Evolutionary conservation across 1,140 invertebrate genomes (phyloP).

Genomic region (Drosophila takahashii): DNA sequence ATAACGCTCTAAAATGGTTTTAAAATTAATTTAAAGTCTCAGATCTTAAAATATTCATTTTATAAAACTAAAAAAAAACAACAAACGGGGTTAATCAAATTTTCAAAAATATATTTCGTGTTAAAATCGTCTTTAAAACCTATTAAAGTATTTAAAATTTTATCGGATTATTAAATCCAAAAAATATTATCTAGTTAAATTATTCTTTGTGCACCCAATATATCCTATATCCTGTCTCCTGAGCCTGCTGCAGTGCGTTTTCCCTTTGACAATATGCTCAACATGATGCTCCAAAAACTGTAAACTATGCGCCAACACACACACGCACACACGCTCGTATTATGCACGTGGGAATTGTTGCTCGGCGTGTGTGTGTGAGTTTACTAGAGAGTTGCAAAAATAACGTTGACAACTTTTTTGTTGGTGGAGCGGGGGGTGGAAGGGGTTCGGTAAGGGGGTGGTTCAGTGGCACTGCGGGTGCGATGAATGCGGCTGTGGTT

Average conservation of each 20-base stretch:
- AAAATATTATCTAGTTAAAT: too few relatives aligned
- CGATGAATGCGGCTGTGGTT: conserved; percentile 67
- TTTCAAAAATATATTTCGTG: too few relatives aligned
- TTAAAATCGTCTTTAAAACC: too few relatives aligned
- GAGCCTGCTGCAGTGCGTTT: conserved; percentile 49
- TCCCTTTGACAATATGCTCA: conserved; percentile 70
- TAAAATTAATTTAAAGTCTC: too few relatives aligned
- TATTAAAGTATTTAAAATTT: too few relatives aligned
- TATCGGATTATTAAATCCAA: too few relatives aligned
- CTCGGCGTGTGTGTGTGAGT: conserved; percentile 42
- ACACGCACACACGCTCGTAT: conserved; percentile 29
- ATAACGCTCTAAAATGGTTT: too few relatives aligned
- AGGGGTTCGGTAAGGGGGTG: neutral
- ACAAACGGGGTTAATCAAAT: too few relatives aligned
- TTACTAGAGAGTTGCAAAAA: conserved; percentile 61
- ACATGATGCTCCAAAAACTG: conserved; percentile 69
- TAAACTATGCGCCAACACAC: conserved; percentile 49
- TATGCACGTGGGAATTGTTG: conserved; percentile 71
- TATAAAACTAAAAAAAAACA: too few relatives aligned
- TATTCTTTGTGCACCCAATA: conserved; percentile 8
- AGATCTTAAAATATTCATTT: too few relatives aligned
- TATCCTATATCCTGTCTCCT: conserved; percentile 43
- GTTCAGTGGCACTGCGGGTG: conserved; percentile 21
- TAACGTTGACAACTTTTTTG: conserved; percentile 80
- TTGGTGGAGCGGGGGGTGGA: conserved; percentile 3